Evolutionary conservation across 2,797 vertebrate genomes (phyloP), one percentile per base, ranked within the genome.

Genomic region (Trachurus trachurus): DNA sequence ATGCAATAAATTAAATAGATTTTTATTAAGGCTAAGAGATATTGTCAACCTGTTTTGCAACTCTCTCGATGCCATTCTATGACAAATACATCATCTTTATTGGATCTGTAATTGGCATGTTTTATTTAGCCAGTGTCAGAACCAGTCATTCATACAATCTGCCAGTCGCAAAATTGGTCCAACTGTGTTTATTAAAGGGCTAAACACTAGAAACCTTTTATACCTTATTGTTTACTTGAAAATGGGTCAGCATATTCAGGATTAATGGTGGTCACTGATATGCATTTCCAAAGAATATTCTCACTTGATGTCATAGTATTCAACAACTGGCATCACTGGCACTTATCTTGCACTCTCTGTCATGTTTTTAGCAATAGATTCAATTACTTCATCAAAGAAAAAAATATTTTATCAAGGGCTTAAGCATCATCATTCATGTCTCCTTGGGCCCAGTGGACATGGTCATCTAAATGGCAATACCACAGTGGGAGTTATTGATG

Each of bases 371-470:
- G 71, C 34, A 57, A 9, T 22, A 50, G 5, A 53, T 45, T 13
- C 26, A 62, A 26, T 9, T 42, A 26, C 22, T 63, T 57, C 13
- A 40, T 64, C 65, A 59, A 52, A 58, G 5, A 3, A 37, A 17
- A 17, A 19, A 26, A 26, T 58, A 58, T 17, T 17, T 58, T 4
- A 19, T 47, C 21, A 47, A 70, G 9, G 44, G 34, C 57, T 61
- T 61, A 34, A 68, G 44, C 54, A 60, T 54, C 21, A 6, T 1
- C 59, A 44, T 15, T 74, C n/a, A 57, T 57, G 11, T 61, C 29
- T 34, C 19, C 49, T 49, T 49, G 11, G 19, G 22, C 58, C 58
- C 95, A 95, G 93, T 92, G 93, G 94, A 45, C 47, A 66, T 66
- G 49, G 39, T 37, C 61, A 37, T n/a, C 40, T 19, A 17, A 71